Evolutionary conservation across 2,797 vertebrate species (phyloP), one percentile per base, ranked within the genome.

Genomic region (Rhinogobio ventralis): DNA sequence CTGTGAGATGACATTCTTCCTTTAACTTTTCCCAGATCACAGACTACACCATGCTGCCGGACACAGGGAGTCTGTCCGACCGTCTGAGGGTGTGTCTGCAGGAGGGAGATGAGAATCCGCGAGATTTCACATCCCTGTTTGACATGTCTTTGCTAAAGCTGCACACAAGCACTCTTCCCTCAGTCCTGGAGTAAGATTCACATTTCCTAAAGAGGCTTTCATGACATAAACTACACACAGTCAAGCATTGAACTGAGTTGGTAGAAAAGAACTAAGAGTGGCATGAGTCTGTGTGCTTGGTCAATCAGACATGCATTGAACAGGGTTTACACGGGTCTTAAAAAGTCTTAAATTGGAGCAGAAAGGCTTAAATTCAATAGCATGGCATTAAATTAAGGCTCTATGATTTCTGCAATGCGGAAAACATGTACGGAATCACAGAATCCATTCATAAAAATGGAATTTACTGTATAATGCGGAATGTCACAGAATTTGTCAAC

Each of bases 81-180:
- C 95, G 95, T 55, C 94, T 98, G 42, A 92, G 96, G 69, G 97
- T 96, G 57, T 98, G 97, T 89, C 94, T 99, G 86, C 98, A 99
- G 86, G 98, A 98, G 62, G 96, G 97, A 0, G 97, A 99, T 0
- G 98, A 99, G 94, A 99, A 94, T 90, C 97, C 97, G 0, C 92
- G 95, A 39, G 97, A 99, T 92, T 97, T 99, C 90, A 98, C 97
- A n/a, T 97, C 97, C 46, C 96, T 98, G 5, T 98, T 98, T 82
- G 96, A 97, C 77, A 95, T 95, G 87, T 96, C 96, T 57, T 90
- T 97, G 85, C 96, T 96, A 84, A 96, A 96, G 90, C 92, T 99
- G 90, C 96, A 98, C 23, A 98, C 96, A 4, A 94, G 95, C 85
- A 94, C 96, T 30, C 95, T 99, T 80, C 96, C 97, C 79, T 95